Base-by-base conservation (phyloP, 2,797 vertebrate genomes). In the Kryptolebias ocellatus region DNA sequence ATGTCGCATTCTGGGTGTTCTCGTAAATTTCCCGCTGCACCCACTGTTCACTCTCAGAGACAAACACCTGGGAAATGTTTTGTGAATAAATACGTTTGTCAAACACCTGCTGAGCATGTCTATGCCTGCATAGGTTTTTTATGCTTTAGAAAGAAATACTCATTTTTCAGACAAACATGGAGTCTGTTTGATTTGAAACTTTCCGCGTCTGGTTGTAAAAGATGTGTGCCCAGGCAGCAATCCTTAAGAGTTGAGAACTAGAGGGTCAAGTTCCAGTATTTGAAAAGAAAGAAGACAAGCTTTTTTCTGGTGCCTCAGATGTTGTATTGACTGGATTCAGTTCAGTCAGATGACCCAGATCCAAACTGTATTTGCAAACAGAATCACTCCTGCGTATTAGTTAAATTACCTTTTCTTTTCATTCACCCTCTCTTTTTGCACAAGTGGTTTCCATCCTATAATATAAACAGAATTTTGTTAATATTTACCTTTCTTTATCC, bases 1-100 rank as follows among this genome's bases (percentile, higher is more conserved):
- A 89, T 84, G 80, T 90, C 88, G 89, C 83, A 80, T 76, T 60
- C 71, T 85, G 91, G 91, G 83, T 93, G 91, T 92, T 92, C 89
- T 84, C 79, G 92, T 94, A 94, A 95, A 94, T 94, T 92, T 91
- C 69, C 74, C 76, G 89, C 86, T 82, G 92, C 88, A 81, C 84
- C 82, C 65, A 70, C 39, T 77, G 88, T 87, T 71, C 50, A 61
- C 52, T 64, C 67, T 76, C 69, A 18, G 54, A 67, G 50, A 20
- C 57, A 55, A 53, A 65, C 74, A 88, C 83, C 81, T 85, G 72
- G 65, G 75, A 79, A 67, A 76, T 67, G 51, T 71, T 78, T 73
- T 73, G 71, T 76, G 81, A 85, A 89, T 79, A 87, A 79, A 78
- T 86, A 89, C 86, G 82, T 86, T 85, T 81, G 59, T 78, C 76